Conservation (phyloP, 2,113 vertebrate genomes). For the Rhodinocichla rosea region DNA sequence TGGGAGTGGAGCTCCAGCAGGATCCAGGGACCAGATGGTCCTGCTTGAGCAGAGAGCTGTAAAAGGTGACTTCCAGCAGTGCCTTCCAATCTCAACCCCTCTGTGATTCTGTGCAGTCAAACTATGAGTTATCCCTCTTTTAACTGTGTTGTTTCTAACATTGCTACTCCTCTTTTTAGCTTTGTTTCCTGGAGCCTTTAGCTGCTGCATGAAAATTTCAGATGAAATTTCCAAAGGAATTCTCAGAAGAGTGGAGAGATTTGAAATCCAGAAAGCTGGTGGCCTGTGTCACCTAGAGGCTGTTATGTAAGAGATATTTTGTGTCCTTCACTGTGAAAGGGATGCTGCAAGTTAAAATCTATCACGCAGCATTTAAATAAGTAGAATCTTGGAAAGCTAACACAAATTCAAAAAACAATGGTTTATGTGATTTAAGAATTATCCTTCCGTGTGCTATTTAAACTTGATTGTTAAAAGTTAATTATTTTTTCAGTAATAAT, state of each 20-base stretch:
- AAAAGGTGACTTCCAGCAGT: background rate
- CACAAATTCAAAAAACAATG: background rate
- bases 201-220: slow-evolving; percentile 69
- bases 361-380: background rate
- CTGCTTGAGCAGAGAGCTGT: background rate
- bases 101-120: background rate
- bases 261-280: slow-evolving; percentile 65
- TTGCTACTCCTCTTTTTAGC: slow-evolving; percentile 52
- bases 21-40: background rate
- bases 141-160: background rate
- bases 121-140: background rate
- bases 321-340: background rate
- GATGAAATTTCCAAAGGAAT: slow-evolving; percentile 54
- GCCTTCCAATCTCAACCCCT: background rate
- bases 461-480: background rate
- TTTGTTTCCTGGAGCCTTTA: slow-evolving; percentile 69
- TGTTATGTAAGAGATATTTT: slow-evolving; percentile 71
- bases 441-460: background rate
- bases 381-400: background rate
- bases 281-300: slow-evolving; percentile 70
- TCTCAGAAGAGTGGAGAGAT: slow-evolving; percentile 60
- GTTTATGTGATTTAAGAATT: background rate
- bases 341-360: background rate
- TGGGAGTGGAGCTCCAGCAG: background rate
- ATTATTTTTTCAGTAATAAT: background rate